Evolutionary conservation across 1,140 invertebrate species (phyloP), one percentile per base, ranked within the genome.

Genomic region (Colletes latitarsis): DNA sequence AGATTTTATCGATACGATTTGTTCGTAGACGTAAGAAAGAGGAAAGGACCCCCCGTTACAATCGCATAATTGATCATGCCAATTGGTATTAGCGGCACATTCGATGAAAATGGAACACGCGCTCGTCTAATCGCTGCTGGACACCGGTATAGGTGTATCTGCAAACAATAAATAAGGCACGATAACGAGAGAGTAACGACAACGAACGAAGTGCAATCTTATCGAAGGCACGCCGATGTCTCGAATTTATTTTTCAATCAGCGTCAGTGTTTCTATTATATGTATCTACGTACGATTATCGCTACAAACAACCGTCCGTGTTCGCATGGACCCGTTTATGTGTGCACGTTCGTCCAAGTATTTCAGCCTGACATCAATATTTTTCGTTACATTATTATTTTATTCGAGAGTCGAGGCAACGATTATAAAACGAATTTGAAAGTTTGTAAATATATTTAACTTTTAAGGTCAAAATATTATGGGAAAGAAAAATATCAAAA

Each of bases 171-270:
- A 84, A 81, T 81, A 79, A 82, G 66, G 9, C 53, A 60, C 63
- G 79, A 84, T 88, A 88, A 88, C 83, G 81, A 75, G 76, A 83
- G 82, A 84, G 73, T 80, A 77, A 82, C 57, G 60, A 57, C 62
- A 62, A 57, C 60, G 62, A 70, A 53, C 77, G 57, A 81, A 52
- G 67, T 53, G 64, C 82, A 86, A 88, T 88, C 84, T 88, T 88
- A 88, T 88, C 87, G 62, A 49, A 78, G 41, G 17, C 62, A 69
- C 83, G 84, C 77, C 80, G 78, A 82, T 82, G 80, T 81, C 77
- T 83, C 73, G 74, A 86, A 86, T 88, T 86, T 84, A 76, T 84
- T 85, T 88, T 88, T 70, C 80, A 84, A 86, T 86, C 81, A 81
- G 57, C 63, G 69, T 43, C 66, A 62, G 60, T 63, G 60, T 52